Evolutionary conservation across 35 echinoderm and acorn worm genomes (phyloP).

Genomic region (Eucidaris tribuloides): DNA sequence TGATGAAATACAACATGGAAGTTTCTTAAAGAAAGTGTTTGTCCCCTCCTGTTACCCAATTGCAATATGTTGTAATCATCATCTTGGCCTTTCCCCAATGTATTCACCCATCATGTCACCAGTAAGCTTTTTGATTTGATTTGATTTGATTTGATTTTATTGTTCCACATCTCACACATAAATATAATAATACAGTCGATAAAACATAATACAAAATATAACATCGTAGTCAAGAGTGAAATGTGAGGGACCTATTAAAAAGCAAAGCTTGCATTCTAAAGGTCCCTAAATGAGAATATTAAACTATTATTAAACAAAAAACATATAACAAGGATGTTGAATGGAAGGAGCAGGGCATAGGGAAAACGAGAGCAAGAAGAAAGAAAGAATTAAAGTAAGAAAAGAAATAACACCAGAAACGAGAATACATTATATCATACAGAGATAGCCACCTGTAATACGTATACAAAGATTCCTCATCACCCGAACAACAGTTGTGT

Average conservation of each 20-base stretch:
- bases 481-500: not conserved
- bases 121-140: too few relatives aligned
- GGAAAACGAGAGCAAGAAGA: not conserved
- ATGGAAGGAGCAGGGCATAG: not conserved
- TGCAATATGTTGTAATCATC: too few relatives aligned
- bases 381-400: not conserved
- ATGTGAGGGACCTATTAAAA: not conserved
- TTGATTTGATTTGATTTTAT: too few relatives aligned
- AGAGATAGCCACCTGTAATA: not conserved
- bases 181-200: not conserved
- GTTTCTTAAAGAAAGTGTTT: too few relatives aligned
- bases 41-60: too few relatives aligned
- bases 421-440: not conserved
- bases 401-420: too few relatives aligned
- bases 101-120: too few relatives aligned
- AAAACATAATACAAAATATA: not conserved
- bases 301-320: not conserved
- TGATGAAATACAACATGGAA: too few relatives aligned
- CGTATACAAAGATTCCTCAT: not conserved
- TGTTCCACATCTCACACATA: not conserved
- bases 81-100: too few relatives aligned
- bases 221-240: not conserved
- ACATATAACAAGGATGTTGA: not conserved
- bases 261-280: not conserved
- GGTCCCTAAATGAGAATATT: not conserved